A percentile compares a stretch with the other conserved stretches of the same genome.
Evolutionary conservation across 2,888 invertebrate species (phyloP).

Genomic region (Ornithoptera alexandrae): DNA sequence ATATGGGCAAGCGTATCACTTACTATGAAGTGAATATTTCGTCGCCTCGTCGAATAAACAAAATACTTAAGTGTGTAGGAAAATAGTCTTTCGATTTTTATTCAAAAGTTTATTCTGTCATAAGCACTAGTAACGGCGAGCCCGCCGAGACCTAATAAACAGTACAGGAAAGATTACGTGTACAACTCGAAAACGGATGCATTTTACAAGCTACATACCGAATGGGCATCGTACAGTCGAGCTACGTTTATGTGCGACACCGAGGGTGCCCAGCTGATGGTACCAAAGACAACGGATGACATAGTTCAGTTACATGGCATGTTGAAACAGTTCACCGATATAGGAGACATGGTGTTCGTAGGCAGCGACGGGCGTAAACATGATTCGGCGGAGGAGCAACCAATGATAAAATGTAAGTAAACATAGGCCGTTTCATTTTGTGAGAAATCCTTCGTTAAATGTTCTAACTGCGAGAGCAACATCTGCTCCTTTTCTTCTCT

Average conservation of each 20-base stretch:
- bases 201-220: slow-evolving; percentile 62
- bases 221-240: slow-evolving; percentile 22
- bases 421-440: not conserved
- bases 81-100: no score
- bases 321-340: slow-evolving; percentile 57
- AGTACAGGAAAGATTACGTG: slow-evolving; percentile 54
- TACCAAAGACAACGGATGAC: slow-evolving; percentile 41
- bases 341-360: slow-evolving; percentile 49
- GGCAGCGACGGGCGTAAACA: slow-evolving; percentile 45
- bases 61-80: no score
- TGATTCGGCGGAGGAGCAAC: slow-evolving; percentile 48
- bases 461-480: no score
- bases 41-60: no score
- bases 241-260: slow-evolving; percentile 38
- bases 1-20: no score
- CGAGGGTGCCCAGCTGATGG: slow-evolving; percentile 54
- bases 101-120: not conserved
- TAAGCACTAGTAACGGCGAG: slow-evolving; percentile 10
- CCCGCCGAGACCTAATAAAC: slow-evolving; percentile 32
- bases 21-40: no score
- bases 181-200: slow-evolving; percentile 53
- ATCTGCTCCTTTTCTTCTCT: no score
- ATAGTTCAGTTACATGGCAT: slow-evolving; percentile 50
- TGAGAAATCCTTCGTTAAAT: no score
- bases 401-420: slow-evolving; percentile 43